Conservation (phyloP, 1,140 invertebrate species). For the Maconellicoccus hirsutus region DNA sequence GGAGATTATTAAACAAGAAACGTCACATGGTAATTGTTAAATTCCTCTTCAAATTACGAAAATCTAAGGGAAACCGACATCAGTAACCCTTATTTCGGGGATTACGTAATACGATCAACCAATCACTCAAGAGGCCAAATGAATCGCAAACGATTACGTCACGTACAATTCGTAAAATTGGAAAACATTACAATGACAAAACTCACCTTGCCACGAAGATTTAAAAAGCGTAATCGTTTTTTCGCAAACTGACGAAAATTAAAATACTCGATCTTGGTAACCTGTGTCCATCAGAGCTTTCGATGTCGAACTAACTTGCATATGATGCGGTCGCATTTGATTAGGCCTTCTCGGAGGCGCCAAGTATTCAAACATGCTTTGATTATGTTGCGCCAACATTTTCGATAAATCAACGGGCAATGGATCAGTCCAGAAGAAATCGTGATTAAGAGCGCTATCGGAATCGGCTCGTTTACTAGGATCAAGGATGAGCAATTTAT, state of each 20-base stretch:
- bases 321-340: constrained; percentile 51
- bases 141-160: too few relatives aligned
- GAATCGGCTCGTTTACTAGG: constrained; percentile 82
- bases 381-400: constrained; percentile 86
- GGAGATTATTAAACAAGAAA: too few relatives aligned
- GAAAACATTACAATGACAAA: too few relatives aligned
- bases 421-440: constrained; percentile 97
- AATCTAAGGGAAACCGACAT: too few relatives aligned
- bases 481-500: constrained; percentile 83
- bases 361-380: constrained; percentile 94
- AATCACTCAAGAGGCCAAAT: too few relatives aligned
- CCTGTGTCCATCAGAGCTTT: constrained; percentile 47
- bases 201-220: too few relatives aligned
- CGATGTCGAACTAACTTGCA: constrained; percentile 31
- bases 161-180: too few relatives aligned
- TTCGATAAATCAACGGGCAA: constrained; percentile 83
- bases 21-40: too few relatives aligned
- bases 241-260: background rate
- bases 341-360: constrained; percentile 63
- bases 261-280: constrained; percentile 67
- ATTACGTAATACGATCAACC: too few relatives aligned
- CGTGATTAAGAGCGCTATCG: constrained; percentile 88
- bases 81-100: too few relatives aligned
- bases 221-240: too few relatives aligned
- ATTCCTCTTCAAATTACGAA: too few relatives aligned